phyloP scores from a whole-genome alignment of 2,113 vertebrate genomes.

The Scortum barcoo region DNA sequence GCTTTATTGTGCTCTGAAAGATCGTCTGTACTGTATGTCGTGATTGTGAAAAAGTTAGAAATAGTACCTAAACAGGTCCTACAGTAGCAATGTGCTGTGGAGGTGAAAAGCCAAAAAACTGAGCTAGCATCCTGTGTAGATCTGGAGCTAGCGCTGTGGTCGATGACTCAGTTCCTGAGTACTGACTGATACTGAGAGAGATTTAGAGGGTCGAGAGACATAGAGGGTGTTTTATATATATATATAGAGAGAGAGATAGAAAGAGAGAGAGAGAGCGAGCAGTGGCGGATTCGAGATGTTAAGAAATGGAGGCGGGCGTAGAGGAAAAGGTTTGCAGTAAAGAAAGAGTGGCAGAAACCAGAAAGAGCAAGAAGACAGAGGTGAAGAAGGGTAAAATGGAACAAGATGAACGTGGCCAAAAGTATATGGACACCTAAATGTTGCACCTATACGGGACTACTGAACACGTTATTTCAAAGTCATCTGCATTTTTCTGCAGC shows the following conservation, averaged over 20 bases:
- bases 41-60: not conserved
- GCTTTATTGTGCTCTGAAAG: not conserved
- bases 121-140: constrained; percentile 52
- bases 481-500: not conserved
- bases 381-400: no score
- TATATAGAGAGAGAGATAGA: not conserved
- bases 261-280: not conserved
- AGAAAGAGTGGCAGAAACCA: not conserved
- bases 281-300: not conserved
- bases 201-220: constrained; percentile 8
- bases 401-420: not conserved
- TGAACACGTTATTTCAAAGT: not conserved
- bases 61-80: not conserved
- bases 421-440: not conserved
- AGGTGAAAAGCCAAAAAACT: not conserved
- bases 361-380: not conserved
- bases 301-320: not conserved
- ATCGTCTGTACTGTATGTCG: not conserved
- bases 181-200: constrained; percentile 29
- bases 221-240: no score
- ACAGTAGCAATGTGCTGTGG: not conserved
- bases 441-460: not conserved
- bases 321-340: no score
- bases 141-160: constrained; percentile 28
- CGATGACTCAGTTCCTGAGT: constrained; percentile 64